Conservation (phyloP, 2,113 vertebrate species). For the Syngnathus floridae region DNA sequence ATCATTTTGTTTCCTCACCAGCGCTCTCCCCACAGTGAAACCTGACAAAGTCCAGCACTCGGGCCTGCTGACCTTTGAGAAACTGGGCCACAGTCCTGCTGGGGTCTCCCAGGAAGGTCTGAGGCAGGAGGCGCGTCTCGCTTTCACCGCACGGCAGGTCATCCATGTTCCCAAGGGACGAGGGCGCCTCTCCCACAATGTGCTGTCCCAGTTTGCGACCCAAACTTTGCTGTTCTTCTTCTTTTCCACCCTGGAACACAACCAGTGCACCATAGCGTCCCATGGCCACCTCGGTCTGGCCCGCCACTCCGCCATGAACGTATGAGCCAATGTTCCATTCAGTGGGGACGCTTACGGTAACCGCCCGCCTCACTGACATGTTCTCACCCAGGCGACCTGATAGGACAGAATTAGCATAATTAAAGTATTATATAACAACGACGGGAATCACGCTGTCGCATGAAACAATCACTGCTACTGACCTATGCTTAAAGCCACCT, state of each 20-base stretch:
- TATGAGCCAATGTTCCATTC: constrained; percentile 81
- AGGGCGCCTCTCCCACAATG: constrained; percentile 81
- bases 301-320: constrained; percentile 65
- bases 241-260: constrained; percentile 69
- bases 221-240: constrained; percentile 44
- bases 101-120: constrained; percentile 79
- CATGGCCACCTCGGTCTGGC: constrained; percentile 64
- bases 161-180: constrained; percentile 76
- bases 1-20: constrained; percentile 46
- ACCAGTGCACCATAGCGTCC: constrained; percentile 83
- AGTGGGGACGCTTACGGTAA: constrained; percentile 71
- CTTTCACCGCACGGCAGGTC: constrained; percentile 78
- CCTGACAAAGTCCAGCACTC: constrained; percentile 81
- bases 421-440: too few relatives aligned
- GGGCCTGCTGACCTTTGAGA: constrained; percentile 69
- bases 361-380: constrained; percentile 77
- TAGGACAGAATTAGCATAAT: background rate
- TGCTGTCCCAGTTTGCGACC: constrained; percentile 83
- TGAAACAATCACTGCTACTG: constrained; percentile 32
- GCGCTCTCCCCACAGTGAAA: constrained; percentile 80
- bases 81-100: constrained; percentile 80
- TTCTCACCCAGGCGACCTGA: constrained; percentile 86
- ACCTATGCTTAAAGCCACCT: constrained; percentile 81
- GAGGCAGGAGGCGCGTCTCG: constrained; percentile 82
- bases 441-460: too few relatives aligned